These are phyloP conservation scores for Drosophila bunnanda DNA, from an alignment of 2,888 invertebrate species.

Conservation along the genomic window DNA sequence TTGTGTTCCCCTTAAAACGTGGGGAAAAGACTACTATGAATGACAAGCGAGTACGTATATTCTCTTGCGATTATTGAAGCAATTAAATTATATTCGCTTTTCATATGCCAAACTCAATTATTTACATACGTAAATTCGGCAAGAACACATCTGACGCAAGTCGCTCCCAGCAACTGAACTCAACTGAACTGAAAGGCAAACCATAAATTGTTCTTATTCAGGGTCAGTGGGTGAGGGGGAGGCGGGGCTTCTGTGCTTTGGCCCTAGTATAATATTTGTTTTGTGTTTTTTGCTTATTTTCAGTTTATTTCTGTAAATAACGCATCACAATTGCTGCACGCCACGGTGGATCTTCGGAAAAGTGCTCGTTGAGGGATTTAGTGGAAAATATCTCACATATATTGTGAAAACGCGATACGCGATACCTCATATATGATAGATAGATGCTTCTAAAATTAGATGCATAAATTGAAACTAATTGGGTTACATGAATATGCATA, in stretches of 20 bases:
- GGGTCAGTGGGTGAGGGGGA: constrained; percentile 42
- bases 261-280: constrained; percentile 45
- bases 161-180: constrained; percentile 50
- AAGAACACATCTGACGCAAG: constrained; percentile 73
- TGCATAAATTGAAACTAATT: constrained; percentile 58
- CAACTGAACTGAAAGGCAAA: constrained; percentile 23
- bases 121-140: constrained; percentile 51
- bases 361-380: constrained; percentile 59
- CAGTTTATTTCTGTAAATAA: constrained; percentile 55
- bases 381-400: constrained; percentile 23
- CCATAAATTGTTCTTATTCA: constrained; percentile 35
- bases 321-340: constrained; percentile 52
- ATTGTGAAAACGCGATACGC: constrained; percentile 59
- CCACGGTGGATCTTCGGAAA: constrained; percentile 42
- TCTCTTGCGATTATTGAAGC: constrained; percentile 52
- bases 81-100: constrained; percentile 68
- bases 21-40: constrained; percentile 24
- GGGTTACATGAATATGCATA: constrained; percentile 42
- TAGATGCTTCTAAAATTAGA: constrained; percentile 59
- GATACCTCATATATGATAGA: constrained; percentile 36
- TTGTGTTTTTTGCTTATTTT: constrained; percentile 47
- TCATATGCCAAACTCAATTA: constrained; percentile 51
- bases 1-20: neutral
- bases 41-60: constrained; percentile 17
- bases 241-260: constrained; percentile 15